Evolutionary conservation across 2,888 invertebrate species (phyloP).

Genomic region (Rhyacophila evoluta): DNA sequence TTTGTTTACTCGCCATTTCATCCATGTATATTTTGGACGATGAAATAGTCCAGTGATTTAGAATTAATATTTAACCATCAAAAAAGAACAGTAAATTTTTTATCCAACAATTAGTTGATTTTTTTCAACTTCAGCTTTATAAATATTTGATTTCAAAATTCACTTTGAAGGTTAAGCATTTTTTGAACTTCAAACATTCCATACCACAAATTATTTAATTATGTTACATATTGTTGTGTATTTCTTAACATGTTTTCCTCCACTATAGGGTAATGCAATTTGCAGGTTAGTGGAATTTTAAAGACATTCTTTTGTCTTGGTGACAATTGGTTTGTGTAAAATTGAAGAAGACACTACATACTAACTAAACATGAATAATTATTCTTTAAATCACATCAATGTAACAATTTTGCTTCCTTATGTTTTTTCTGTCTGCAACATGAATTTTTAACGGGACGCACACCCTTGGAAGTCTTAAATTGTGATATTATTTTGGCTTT

Average conservation of each 20-base stretch:
- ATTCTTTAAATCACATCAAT: background rate
- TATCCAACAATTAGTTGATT: no score
- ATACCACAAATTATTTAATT: background rate
- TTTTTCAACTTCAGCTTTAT: no score
- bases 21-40: no score
- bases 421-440: background rate
- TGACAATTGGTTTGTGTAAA: conserved; percentile 1
- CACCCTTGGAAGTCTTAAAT: background rate
- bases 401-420: background rate
- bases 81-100: no score
- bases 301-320: conserved; percentile 23
- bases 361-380: conserved; percentile 1
- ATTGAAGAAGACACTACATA: background rate
- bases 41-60: no score
- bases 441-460: background rate
- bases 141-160: no score
- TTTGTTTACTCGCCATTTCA: no score
- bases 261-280: conserved; percentile 40
- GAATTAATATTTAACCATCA: no score
- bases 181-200: background rate
- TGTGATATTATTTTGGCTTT: background rate
- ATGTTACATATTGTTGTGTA: background rate
- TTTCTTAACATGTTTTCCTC: conserved; percentile 41
- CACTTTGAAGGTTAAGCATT: no score
- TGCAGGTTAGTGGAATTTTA: conserved; percentile 43